Conservation (phyloP, 2,113 vertebrate genomes). For the Sorex fumeus region DNA sequence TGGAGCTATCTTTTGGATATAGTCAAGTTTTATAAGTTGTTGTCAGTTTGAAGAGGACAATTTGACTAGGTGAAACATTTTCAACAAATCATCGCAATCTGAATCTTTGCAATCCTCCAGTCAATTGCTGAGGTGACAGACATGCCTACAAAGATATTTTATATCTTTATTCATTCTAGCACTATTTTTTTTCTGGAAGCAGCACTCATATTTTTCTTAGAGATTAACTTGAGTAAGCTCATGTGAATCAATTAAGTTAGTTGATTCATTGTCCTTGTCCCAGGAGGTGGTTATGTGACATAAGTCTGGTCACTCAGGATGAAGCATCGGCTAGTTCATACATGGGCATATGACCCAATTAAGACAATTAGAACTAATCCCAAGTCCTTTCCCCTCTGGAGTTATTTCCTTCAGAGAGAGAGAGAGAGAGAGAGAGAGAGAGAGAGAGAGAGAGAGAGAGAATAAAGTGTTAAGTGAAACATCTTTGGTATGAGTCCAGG, state of each 20-base stretch:
- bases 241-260: not conserved
- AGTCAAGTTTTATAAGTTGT: conserved; percentile 77
- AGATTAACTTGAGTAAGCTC: not conserved
- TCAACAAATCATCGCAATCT: conserved; percentile 57
- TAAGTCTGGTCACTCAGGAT: not conserved
- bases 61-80: conserved; percentile 64
- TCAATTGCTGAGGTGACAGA: conserved; percentile 12
- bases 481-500: not conserved
- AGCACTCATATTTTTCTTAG: not conserved
- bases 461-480: not conserved
- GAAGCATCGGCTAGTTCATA: not conserved
- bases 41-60: conserved; percentile 63
- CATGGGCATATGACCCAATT: not conserved
- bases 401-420: not conserved
- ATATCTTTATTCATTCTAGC: conserved; percentile 44
- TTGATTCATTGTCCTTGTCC: not conserved
- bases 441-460: not conserved
- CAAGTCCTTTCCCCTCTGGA: not conserved
- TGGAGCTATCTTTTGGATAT: conserved; percentile 68
- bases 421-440: not conserved
- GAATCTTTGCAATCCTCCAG: not conserved
- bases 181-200: conserved; percentile 40
- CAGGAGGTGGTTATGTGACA: not conserved
- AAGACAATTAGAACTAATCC: not conserved
- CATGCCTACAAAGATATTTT: not conserved